Evolutionary conservation across 1,140 invertebrate genomes (phyloP).

Genomic region (Ostrea edulis): DNA sequence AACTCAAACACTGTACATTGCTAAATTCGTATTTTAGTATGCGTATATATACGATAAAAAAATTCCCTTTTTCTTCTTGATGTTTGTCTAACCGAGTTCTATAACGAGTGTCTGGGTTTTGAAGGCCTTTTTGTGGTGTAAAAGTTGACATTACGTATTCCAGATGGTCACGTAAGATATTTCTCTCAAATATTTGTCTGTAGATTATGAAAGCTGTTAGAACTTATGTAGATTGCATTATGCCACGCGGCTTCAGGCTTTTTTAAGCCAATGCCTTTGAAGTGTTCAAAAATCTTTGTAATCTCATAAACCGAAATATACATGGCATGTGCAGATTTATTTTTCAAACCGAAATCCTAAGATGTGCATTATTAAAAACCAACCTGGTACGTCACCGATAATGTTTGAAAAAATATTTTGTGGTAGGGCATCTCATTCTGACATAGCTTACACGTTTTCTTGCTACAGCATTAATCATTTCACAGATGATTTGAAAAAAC

Average conservation of each 20-base stretch:
- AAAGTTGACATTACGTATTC: background rate
- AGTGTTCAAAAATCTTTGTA: background rate
- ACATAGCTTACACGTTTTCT: background rate
- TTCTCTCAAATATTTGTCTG: background rate
- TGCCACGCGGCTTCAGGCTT: background rate
- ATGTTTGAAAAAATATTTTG: background rate
- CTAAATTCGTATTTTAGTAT: too few species aligned
- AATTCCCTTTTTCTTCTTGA: too few species aligned
- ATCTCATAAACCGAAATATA: background rate
- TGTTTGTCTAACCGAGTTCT: background rate
- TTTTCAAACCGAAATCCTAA: background rate
- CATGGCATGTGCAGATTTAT: background rate
- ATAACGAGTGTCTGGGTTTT: background rate
- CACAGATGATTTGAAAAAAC: slow-evolving; percentile 20
- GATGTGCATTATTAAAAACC: background rate
- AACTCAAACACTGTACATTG: too few species aligned
- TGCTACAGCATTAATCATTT: background rate
- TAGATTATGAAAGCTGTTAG: background rate
- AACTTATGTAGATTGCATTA: background rate
- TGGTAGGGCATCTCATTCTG: background rate
- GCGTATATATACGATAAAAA: too few species aligned
- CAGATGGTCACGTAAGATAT: background rate
- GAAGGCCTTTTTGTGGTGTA: background rate
- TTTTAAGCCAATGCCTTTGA: background rate
- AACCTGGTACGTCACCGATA: background rate